A percentile compares a stretch with the other conserved stretches of the same genome.
Evolutionary conservation across 2,888 invertebrate species (phyloP).

Genomic region (Aradus depressus): DNA sequence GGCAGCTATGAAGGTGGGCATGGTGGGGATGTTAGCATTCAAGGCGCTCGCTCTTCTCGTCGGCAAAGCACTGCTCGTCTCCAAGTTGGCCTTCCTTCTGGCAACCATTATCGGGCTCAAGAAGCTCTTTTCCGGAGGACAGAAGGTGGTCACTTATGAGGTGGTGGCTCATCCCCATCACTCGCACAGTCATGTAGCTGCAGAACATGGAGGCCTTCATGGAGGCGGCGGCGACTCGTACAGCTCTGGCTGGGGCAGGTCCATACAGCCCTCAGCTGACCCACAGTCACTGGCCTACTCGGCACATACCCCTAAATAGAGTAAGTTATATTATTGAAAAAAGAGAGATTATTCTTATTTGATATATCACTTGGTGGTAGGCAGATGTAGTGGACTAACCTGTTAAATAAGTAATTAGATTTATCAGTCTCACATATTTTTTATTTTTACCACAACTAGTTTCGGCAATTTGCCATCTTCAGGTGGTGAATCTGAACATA

Average conservation of each 20-base stretch:
- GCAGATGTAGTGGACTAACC: too few relatives aligned
- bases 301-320: slow-evolving; percentile 41
- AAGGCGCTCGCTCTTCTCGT: slow-evolving; percentile 70
- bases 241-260: slow-evolving; percentile 49
- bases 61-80: slow-evolving; percentile 72
- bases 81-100: slow-evolving; percentile 69
- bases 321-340: background rate
- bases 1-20: slow-evolving; percentile 66
- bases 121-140: slow-evolving; percentile 66
- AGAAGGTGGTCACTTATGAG: slow-evolving; percentile 61
- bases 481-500: too few relatives aligned
- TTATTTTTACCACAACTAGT: too few relatives aligned
- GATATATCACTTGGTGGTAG: too few relatives aligned
- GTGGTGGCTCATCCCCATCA: slow-evolving; percentile 62
- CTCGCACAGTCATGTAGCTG: slow-evolving; percentile 40
- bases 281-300: slow-evolving; percentile 53
- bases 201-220: slow-evolving; percentile 34
- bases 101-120: slow-evolving; percentile 72
- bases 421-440: too few relatives aligned
- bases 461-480: too few relatives aligned
- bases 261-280: slow-evolving; percentile 33
- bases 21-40: slow-evolving; percentile 67
- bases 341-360: too few relatives aligned
- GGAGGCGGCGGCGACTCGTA: slow-evolving; percentile 40
- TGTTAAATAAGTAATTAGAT: too few relatives aligned